Evolutionary conservation across 1,140 invertebrate species (phyloP).

Genomic region (Mercenaria mercenaria): DNA sequence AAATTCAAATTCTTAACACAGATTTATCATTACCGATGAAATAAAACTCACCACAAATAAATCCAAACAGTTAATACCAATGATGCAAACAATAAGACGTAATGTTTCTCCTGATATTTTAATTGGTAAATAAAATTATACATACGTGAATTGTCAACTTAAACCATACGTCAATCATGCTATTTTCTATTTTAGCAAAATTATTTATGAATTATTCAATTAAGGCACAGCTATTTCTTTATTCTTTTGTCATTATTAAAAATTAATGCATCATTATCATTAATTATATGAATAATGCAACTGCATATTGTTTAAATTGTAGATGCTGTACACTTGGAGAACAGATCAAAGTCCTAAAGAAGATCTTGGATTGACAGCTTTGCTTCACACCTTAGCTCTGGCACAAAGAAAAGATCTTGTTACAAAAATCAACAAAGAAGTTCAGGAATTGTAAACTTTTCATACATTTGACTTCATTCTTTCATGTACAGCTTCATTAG

Average conservation of each 20-base stretch:
- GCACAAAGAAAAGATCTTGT: slow-evolving; percentile 6
- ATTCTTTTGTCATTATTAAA: neutral
- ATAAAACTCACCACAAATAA: too few relatives aligned
- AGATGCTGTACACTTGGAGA: slow-evolving; percentile 14
- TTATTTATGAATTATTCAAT: neutral
- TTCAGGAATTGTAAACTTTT: neutral
- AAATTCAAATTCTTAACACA: too few relatives aligned
- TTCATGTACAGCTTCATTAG: too few relatives aligned
- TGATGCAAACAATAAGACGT: neutral
- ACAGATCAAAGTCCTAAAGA: neutral
- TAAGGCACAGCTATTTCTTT: neutral
- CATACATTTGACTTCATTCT: too few relatives aligned
- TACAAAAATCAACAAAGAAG: slow-evolving; percentile 14
- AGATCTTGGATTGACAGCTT: neutral
- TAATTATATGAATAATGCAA: neutral
- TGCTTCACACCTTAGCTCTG: neutral
- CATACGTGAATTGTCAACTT: neutral
- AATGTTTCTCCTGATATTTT: neutral
- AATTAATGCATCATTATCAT: neutral
- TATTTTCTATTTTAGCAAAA: neutral
- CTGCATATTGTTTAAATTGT: neutral
- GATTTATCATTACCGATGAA: too few relatives aligned
- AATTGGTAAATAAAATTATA: neutral
- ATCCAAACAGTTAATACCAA: neutral
- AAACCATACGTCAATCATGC: neutral